These are phyloP conservation scores for Mohoua ochrocephala DNA, from an alignment of 2,113 vertebrate genomes.

Conservation along the genomic window DNA sequence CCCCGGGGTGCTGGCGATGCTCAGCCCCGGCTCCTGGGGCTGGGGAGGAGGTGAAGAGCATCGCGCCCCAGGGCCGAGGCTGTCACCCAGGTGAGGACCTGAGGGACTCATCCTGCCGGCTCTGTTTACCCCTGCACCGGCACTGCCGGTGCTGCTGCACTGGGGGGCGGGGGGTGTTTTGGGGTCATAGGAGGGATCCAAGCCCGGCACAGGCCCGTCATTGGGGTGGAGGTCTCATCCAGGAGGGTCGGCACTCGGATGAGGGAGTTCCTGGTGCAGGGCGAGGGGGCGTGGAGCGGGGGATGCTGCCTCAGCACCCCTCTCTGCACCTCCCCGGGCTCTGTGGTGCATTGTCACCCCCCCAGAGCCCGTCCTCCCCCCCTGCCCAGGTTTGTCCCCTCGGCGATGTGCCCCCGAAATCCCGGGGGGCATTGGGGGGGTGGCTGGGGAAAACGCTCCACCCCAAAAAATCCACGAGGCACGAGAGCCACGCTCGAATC, in stretches of 20 bases:
- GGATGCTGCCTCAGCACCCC: neutral
- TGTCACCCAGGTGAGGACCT: neutral
- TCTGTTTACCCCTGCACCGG: neutral
- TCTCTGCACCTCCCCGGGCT: neutral
- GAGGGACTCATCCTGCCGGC: neutral
- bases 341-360: neutral
- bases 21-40: neutral
- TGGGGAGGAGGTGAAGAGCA: neutral
- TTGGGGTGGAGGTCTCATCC: neutral
- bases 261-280: neutral
- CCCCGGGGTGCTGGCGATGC: neutral
- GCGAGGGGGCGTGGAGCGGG: fast-evolving
- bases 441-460: neutral
- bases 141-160: neutral
- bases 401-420: fast-evolving
- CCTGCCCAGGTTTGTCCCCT: neutral
- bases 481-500: neutral
- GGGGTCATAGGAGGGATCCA: neutral
- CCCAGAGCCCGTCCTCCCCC: neutral
- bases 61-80: neutral
- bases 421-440: fast-evolving
- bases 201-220: neutral
- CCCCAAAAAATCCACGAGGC: neutral
- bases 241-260: neutral
- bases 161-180: fast-evolving